Evolutionary conservation across 2,888 invertebrate genomes (phyloP).

Genomic region (Craniophora ligustri): DNA sequence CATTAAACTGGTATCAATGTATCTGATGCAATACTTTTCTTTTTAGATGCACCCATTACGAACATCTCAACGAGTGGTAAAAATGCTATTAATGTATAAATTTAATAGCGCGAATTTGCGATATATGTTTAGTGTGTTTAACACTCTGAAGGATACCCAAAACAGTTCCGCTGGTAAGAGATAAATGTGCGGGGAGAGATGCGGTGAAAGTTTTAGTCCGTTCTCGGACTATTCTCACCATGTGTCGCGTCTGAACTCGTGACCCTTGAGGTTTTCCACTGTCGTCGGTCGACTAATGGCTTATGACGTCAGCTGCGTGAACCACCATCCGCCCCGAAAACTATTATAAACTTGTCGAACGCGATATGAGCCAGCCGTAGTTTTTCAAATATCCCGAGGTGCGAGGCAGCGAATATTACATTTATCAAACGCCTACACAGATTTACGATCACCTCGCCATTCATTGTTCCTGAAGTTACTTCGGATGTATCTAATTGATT

Average conservation of each 20-base stretch:
- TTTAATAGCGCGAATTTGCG: constrained; percentile 32
- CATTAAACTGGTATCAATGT: too few species aligned
- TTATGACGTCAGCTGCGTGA: constrained; percentile 70
- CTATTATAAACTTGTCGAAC: constrained; percentile 67
- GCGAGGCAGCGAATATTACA: constrained; percentile 13
- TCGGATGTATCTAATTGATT: constrained; percentile 30
- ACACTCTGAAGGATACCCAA: constrained; percentile 60
- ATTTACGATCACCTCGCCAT: constrained; percentile 19
- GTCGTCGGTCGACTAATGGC: constrained; percentile 76
- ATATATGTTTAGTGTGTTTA: too few species aligned
- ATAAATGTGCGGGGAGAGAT: constrained; percentile 78
- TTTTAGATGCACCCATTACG: too few species aligned
- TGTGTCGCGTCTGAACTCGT: constrained; percentile 76
- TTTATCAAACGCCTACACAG: constrained; percentile 10
- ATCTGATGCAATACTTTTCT: too few species aligned
- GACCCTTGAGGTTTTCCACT: constrained; percentile 80
- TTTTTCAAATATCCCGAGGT: constrained; percentile 18
- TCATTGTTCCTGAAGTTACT: constrained; percentile 9
- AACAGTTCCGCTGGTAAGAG: constrained; percentile 72
- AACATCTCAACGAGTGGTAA: too few species aligned
- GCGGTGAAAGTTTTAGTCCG: constrained; percentile 74
- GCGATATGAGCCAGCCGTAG: constrained; percentile 22
- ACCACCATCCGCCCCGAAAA: constrained; percentile 52
- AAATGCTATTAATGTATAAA: too few species aligned
- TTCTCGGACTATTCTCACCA: constrained; percentile 77